A percentile compares a stretch with the other conserved stretches of the same genome.
These are phyloP conservation scores for Steromphala cineraria DNA, from an alignment of 2,888 invertebrate genomes.

Conservation along the genomic window DNA sequence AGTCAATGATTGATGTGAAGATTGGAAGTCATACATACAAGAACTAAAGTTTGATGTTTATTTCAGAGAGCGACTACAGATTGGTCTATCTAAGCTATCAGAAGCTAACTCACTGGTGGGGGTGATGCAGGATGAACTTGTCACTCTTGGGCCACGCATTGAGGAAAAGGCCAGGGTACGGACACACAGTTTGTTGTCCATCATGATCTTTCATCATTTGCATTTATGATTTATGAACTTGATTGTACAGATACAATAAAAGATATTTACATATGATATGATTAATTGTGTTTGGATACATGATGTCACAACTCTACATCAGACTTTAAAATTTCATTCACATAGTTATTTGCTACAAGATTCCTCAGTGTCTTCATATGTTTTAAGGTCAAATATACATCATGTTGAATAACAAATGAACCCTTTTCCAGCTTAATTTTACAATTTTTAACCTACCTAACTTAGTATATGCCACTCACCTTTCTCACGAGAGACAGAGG, in stretches of 20 bases:
- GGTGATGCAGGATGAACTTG: conserved; percentile 74
- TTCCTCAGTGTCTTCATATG: no score
- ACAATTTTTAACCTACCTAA: no score
- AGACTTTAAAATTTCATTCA: no score
- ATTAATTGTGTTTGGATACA: no score
- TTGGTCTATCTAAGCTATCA: conserved; percentile 71
- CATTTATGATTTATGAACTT: no score
- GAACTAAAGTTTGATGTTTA: background rate
- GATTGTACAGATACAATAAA: no score
- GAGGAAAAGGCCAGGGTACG: conserved; percentile 72
- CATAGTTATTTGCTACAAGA: no score
- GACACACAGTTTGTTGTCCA: background rate
- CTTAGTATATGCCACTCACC: no score
- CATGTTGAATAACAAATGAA: background rate
- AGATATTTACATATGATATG: no score
- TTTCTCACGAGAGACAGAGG: no score
- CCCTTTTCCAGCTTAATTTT: background rate
- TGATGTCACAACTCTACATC: no score
- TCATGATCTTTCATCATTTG: background rate
- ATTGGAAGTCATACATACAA: background rate
- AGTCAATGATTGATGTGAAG: background rate
- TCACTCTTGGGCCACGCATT: conserved; percentile 71
- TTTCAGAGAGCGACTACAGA: conserved; percentile 66
- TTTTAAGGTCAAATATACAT: background rate
- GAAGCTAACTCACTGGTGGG: conserved; percentile 74